Evolutionary conservation across 2,888 invertebrate species (phyloP), one percentile per base, ranked within the genome.

Genomic region (Thysanoteuthis rhombus): DNA sequence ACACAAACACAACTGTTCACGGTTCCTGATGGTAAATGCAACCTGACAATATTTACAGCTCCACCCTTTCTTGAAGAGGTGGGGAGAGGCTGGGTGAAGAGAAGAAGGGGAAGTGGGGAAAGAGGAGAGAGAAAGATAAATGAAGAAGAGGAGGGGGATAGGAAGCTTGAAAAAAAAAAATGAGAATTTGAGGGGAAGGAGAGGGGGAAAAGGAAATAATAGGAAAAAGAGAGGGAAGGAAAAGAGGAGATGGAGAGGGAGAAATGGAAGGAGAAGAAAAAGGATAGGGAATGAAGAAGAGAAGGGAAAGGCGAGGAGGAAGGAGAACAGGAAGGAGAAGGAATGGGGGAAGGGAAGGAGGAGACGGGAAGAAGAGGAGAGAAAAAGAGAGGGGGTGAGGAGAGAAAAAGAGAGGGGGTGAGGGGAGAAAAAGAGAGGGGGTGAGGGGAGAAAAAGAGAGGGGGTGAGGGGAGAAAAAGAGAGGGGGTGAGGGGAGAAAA

Each of bases 241-340:
- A 16, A n/a, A 8, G 1, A n/a, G n/a, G n/a, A 16, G n/a, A 32
- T 5, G 16, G 12, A n/a, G n/a, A 75, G 16, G n/a, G 16, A 16
- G n/a, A 75, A n/a, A 75, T 10, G 10, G n/a, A 75, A 32, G 16
- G 19, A 47, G 19, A 22, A 22, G n/a, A 32, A 16, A 10, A n/a
- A 32, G 1, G n/a, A 0, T 32, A 8, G n/a, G n/a, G 10, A 32
- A 32, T n/a, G 16, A 3, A 1, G 2, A 22, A 47, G 19, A 32
- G 1, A n/a, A 75, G n/a, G 1, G n/a, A n/a, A 75, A n/a, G n/a
- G 0, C 0, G 1, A 75, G n/a, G 32, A 19, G 0, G 0, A 75
- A 75, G 8, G n/a, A n/a, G 19, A 75, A n/a, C 1, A 6, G 8
- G n/a, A n/a, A n/a, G 19, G 12, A 5, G 16, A 75, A n/a, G 16